A percentile compares a stretch with the other conserved stretches of the same genome.
Conservation (phyloP, 2,888 invertebrate genomes). For the Heliconius sara region DNA sequence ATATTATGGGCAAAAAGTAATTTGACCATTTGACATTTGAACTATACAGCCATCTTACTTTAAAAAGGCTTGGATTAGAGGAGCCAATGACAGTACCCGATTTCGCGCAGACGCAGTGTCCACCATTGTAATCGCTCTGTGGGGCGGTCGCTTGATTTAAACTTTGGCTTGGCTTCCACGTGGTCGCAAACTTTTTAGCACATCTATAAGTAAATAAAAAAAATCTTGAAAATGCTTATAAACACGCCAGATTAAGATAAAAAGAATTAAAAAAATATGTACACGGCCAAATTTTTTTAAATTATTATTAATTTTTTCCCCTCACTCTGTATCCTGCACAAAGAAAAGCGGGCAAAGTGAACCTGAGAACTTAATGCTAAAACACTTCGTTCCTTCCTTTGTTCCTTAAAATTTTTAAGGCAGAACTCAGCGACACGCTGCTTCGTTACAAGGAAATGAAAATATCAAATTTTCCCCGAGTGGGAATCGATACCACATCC, state of each 20-base stretch:
- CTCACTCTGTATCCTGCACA: no score
- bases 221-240: neutral
- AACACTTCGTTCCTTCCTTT: no score
- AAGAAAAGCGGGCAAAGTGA: no score
- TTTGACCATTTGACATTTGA: constrained; percentile 4
- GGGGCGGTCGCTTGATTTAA: constrained; percentile 33
- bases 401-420: no score
- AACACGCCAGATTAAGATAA: neutral
- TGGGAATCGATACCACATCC: no score
- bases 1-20: neutral
- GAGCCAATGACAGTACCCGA: neutral
- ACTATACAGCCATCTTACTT: constrained; percentile 16
- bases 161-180: constrained; percentile 14
- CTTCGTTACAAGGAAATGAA: no score
- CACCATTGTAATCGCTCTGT: constrained; percentile 4
- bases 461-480: no score
- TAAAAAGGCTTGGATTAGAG: constrained; percentile 7
- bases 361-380: no score
- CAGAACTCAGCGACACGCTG: no score
- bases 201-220: neutral
- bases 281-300: no score
- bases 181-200: constrained; percentile 6
- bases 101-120: neutral
- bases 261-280: no score
- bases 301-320: no score